A percentile compares a stretch with the other conserved stretches of the same genome.
Evolutionary conservation across 2,888 invertebrate species (phyloP).

Genomic region (Sminthurinus aureus): DNA sequence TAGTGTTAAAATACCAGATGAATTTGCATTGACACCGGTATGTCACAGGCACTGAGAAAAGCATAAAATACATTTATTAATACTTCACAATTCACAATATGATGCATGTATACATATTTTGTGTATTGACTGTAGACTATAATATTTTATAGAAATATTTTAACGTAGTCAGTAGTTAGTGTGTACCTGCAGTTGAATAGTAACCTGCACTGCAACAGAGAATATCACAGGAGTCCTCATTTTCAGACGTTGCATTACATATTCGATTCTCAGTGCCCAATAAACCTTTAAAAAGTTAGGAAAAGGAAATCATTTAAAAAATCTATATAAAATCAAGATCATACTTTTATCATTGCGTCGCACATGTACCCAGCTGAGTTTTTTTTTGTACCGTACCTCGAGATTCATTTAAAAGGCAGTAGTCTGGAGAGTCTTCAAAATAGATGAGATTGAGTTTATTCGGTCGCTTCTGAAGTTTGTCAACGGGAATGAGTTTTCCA

Average conservation of each 20-base stretch:
- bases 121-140: neutral
- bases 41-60: neutral
- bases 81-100: neutral
- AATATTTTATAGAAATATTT: neutral
- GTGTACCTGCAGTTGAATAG: conserved; percentile 61
- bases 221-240: conserved; percentile 86
- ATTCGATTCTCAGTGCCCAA: conserved; percentile 79
- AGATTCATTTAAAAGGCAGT: conserved; percentile 70
- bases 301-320: neutral
- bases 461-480: conserved; percentile 79
- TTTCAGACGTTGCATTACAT: conserved; percentile 83
- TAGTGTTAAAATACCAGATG: neutral
- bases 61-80: neutral
- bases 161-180: neutral
- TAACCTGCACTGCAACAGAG: conserved; percentile 87
- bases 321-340: conserved; percentile 60
- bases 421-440: conserved; percentile 90
- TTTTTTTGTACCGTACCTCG: conserved; percentile 44
- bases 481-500: conserved; percentile 86
- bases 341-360: neutral
- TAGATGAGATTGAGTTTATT: conserved; percentile 84
- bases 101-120: neutral
- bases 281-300: conserved; percentile 71
- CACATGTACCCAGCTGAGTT: neutral
- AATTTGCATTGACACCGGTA: conserved; percentile 2